A percentile compares a stretch with the other conserved stretches of the same genome.
Conservation (phyloP, 2,113 vertebrate species). For the Sturnira hondurensis region DNA sequence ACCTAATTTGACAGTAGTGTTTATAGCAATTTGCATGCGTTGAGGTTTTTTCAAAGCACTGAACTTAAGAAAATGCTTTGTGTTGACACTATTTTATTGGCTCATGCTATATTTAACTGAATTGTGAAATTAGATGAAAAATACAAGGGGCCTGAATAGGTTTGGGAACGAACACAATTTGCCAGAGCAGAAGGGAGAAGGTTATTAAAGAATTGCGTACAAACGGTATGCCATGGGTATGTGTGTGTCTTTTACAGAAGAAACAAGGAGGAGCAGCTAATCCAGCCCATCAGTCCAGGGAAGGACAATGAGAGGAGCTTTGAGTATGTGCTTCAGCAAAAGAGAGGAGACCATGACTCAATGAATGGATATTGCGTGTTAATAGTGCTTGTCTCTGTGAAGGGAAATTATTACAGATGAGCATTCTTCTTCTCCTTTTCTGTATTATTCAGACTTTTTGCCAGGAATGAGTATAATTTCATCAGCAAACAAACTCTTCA, state of each 20-base stretch:
- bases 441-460: not conserved
- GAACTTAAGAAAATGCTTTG: slow-evolving; percentile 40
- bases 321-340: not conserved
- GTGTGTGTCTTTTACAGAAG: not conserved
- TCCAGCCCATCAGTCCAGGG: not conserved
- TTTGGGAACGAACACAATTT: slow-evolving; percentile 45
- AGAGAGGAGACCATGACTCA: not conserved
- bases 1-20: slow-evolving; percentile 53
- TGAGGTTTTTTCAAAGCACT: slow-evolving; percentile 38
- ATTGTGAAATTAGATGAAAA: slow-evolving; percentile 67
- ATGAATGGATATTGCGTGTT: not conserved
- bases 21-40: slow-evolving; percentile 51
- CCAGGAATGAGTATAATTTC: not conserved
- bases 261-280: not conserved
- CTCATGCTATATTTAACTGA: slow-evolving; percentile 58
- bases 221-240: not conserved
- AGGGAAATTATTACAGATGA: not conserved
- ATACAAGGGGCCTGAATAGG: slow-evolving; percentile 41
- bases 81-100: slow-evolving; percentile 40
- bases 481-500: not conserved
- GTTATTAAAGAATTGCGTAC: not conserved
- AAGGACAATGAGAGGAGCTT: not conserved
- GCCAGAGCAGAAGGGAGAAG: not conserved
- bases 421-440: not conserved
- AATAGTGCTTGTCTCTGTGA: not conserved